Base-by-base conservation (phyloP, 2,888 invertebrate species). In the Dermolepida albohirtum region DNA sequence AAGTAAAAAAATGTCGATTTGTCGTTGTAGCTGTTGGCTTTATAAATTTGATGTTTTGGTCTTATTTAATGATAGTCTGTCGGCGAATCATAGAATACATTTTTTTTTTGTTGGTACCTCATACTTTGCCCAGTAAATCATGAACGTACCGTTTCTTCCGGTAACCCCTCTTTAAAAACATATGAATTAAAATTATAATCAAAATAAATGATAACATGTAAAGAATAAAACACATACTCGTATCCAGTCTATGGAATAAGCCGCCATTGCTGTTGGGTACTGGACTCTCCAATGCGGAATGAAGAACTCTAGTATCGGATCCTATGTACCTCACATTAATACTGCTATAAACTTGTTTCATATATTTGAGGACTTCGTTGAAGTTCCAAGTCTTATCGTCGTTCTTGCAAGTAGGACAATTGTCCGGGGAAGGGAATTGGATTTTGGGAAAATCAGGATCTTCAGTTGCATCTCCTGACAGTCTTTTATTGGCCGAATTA, bases 361-460 rank as follows among this genome's bases (percentile, higher is more conserved):
- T 81, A 78, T 91, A 92, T 62, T 83, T 81, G 52, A 90, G 84
- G 1, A 93, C 91, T 63, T 89, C 87, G 1, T 84, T 82, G 68
- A 88, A 82, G 74, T 90, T 88, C 90, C 91, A 93, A 71, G 87
- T 83, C 1, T 81, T 75, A 72, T 87, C 84, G 1, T 81, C 74
- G 29, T 86, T 82, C 73, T 87, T 85, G 79, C 96, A 96, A 47
- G 85, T 82, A 0, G 89, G 85, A 82, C 98, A 98, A 67, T 88
- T 85, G 4, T 82, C 77, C 1, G 81, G 78, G 7, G 70, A 74
- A 0, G 99, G 99, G 81, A 95, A 99, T 81, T 95, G 94, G 67
- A 92, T 85, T 83, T 99, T 99, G 0, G 94, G 96, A 82, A 91
- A 90, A 64, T 87, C 82, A 0, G 97, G 96, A 85, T 99, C 98